A percentile compares a stretch with the other conserved stretches of the same genome.
Evolutionary conservation across 2,888 invertebrate species (phyloP).

Genomic region (Drosophila birchii): DNA sequence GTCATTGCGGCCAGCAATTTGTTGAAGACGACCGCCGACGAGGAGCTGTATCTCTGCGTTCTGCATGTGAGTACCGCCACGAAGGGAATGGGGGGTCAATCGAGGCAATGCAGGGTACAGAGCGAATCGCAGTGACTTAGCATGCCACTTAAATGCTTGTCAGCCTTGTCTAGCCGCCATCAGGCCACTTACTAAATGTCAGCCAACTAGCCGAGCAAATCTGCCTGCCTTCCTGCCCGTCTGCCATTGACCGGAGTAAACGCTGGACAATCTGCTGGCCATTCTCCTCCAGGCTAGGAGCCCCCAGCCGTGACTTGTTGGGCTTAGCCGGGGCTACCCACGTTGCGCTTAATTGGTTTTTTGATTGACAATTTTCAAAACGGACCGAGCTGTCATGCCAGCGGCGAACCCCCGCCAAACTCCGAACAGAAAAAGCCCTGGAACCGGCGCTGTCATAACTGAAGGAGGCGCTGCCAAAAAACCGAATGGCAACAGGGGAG

Average conservation of each 20-base stretch:
- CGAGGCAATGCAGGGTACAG: background rate
- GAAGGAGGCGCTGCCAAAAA: constrained; percentile 40
- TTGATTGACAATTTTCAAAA: constrained; percentile 82
- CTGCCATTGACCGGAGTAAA: constrained; percentile 42
- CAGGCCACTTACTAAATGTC: constrained; percentile 45
- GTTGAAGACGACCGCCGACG: constrained; percentile 84
- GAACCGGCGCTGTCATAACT: constrained; percentile 60
- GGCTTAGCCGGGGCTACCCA: constrained; percentile 47
- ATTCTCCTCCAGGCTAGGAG: constrained; percentile 23
- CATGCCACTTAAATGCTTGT: constrained; percentile 44
- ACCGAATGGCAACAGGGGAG: constrained; percentile 3
- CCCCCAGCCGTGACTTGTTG: constrained; percentile 30
- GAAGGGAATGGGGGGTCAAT: background rate
- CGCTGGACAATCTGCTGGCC: constrained; percentile 37
- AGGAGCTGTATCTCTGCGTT: constrained; percentile 85
- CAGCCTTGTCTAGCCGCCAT: constrained; percentile 44
- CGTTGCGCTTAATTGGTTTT: constrained; percentile 79
- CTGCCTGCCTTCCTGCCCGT: constrained; percentile 30
- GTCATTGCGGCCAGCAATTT: constrained; percentile 87
- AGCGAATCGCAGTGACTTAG: constrained; percentile 24
- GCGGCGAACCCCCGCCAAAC: constrained; percentile 22
- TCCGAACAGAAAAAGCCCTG: constrained; percentile 23
- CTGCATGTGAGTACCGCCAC: constrained; percentile 85
- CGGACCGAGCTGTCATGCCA: constrained; percentile 30
- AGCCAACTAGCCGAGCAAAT: constrained; percentile 27